A percentile compares a stretch with the other conserved stretches of the same genome.
Conservation (phyloP, 1,140 invertebrate genomes). For the Drosophila watanabei region DNA sequence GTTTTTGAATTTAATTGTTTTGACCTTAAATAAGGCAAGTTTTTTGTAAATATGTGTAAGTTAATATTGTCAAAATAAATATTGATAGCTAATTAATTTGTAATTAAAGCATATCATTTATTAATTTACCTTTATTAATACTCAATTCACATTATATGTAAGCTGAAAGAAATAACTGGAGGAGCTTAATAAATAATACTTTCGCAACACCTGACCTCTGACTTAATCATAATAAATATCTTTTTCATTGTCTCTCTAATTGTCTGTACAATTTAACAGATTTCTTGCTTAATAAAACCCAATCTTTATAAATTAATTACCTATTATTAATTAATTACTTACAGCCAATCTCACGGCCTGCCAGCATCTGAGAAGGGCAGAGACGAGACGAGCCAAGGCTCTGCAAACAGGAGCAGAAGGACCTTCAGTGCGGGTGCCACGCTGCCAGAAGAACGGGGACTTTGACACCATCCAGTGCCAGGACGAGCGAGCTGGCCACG, state of each 20-base stretch:
- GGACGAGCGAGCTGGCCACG: conserved; percentile 87
- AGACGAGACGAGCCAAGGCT: conserved; percentile 88
- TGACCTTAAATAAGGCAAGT: background rate
- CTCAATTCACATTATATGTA: background rate
- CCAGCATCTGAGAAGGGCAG: conserved; percentile 89
- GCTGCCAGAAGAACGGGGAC: conserved; percentile 89
- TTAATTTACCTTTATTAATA: background rate
- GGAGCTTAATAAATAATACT: background rate
- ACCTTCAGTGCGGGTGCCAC: conserved; percentile 88
- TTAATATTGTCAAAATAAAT: background rate
- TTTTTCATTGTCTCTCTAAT: background rate
- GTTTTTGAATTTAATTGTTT: too few relatives aligned
- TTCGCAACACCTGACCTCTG: background rate
- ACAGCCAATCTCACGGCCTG: conserved; percentile 88
- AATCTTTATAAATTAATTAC: background rate
- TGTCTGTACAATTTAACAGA: background rate
- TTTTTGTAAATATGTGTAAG: background rate
- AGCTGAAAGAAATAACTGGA: background rate
- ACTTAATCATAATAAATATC: background rate
- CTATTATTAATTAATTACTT: background rate
- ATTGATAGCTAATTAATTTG: background rate
- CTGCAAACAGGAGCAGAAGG: conserved; percentile 83
- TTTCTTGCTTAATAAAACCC: background rate
- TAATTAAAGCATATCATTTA: background rate
- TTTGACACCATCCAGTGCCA: conserved; percentile 93